Conservation (phyloP, 2,113 vertebrate genomes). For the Anoplopoma fimbria region DNA sequence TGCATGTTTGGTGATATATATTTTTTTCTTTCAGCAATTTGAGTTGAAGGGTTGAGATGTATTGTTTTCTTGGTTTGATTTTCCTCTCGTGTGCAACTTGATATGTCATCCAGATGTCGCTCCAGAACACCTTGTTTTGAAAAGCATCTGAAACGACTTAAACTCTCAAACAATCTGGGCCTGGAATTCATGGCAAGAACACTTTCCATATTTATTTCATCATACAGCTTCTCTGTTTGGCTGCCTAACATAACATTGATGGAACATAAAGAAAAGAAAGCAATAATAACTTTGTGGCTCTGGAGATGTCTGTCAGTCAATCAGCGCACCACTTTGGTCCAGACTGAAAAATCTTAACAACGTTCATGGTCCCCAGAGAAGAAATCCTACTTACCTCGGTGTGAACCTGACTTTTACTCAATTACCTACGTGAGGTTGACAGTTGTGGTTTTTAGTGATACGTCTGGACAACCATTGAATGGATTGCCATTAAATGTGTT, state of each 20-base stretch:
- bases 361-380: neutral
- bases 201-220: conserved; percentile 11
- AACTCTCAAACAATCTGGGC: conserved; percentile 9
- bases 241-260: neutral
- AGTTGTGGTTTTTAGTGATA: neutral
- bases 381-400: neutral
- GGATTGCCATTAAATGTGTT: neutral
- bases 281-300: neutral
- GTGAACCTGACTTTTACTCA: neutral
- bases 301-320: neutral
- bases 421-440: neutral
- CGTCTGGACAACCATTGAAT: neutral
- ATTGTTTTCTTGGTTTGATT: conserved; percentile 10
- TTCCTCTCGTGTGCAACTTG: neutral
- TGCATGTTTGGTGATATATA: neutral
- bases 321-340: neutral
- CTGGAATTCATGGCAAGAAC: neutral
- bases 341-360: neutral
- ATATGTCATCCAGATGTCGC: conserved; percentile 32
- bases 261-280: neutral
- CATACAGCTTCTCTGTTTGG: neutral
- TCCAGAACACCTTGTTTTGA: conserved; percentile 30
- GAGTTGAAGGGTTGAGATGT: neutral
- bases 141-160: conserved; percentile 44
- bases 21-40: neutral